Evolutionary conservation across 1,140 invertebrate species (phyloP).

Genomic region (Anthonomus grandis): DNA sequence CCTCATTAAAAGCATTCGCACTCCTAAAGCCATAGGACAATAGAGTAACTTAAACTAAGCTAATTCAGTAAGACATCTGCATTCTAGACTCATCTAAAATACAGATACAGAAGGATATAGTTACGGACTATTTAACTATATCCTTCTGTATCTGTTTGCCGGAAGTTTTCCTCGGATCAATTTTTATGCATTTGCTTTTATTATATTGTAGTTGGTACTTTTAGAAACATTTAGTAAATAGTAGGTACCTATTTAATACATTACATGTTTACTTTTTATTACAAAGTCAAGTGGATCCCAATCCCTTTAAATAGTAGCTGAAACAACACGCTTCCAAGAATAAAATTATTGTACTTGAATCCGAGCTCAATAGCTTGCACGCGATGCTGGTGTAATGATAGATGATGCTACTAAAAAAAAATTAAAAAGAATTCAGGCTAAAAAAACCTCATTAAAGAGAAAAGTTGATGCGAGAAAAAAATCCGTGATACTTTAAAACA

Average conservation of each 20-base stretch:
- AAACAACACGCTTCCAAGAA: constrained; percentile 14
- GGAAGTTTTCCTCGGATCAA: neutral
- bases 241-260: neutral
- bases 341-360: constrained; percentile 18
- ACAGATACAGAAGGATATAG: too few relatives aligned
- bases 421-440: too few relatives aligned
- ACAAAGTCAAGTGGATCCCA: neutral
- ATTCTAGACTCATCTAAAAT: constrained; percentile 9
- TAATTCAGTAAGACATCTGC: constrained; percentile 12
- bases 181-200: too few relatives aligned
- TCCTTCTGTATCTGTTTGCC: constrained; percentile 1
- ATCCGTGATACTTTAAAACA: neutral
- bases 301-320: constrained; percentile 3
- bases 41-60: constrained; percentile 11
- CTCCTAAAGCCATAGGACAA: constrained; percentile 4
- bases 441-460: neutral
- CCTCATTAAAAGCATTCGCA: constrained; percentile 10
- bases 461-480: constrained; percentile 3
- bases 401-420: constrained; percentile 1
- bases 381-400: constrained; percentile 7
- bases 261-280: neutral
- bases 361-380: constrained; percentile 19
- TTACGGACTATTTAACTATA: too few relatives aligned
- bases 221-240: too few relatives aligned
- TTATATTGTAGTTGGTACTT: too few relatives aligned